These are phyloP conservation scores for Formica aserva DNA, from an alignment of 2,888 invertebrate species.

Conservation along the genomic window DNA sequence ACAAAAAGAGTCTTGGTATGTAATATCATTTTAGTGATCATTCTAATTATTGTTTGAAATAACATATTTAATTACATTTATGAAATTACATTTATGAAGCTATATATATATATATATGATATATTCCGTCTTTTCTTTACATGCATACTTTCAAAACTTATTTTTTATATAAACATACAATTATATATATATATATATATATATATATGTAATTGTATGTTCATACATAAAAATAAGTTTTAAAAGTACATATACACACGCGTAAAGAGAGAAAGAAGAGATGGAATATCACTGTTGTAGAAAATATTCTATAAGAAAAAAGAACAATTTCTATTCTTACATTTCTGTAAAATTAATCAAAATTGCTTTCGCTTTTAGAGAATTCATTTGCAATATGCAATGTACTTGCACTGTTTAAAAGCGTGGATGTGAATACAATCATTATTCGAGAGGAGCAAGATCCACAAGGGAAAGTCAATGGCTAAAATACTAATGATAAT, in stretches of 20 bases:
- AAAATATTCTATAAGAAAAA: neutral
- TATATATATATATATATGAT: no score
- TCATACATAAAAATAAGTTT: neutral
- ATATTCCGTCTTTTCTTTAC: no score
- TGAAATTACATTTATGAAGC: constrained; percentile 2
- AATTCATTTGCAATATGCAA: constrained; percentile 8
- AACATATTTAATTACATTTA: neutral
- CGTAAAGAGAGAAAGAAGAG: neutral
- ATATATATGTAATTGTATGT: neutral
- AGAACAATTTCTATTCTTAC: neutral
- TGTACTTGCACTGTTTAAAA: neutral
- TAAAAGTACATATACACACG: neutral
- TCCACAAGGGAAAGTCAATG: constrained; percentile 15
- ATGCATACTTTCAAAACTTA: neutral
- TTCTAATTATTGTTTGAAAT: neutral
- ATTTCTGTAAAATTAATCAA: constrained; percentile 10
- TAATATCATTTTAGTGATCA: neutral
- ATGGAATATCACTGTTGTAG: neutral
- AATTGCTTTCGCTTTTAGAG: constrained; percentile 7
- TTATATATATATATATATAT: neutral
- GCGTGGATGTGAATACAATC: neutral
- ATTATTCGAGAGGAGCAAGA: constrained; percentile 25
- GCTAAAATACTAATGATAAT: constrained; percentile 50
- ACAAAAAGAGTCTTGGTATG: neutral
- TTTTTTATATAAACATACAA: neutral